Evolutionary conservation across 2,797 vertebrate species (phyloP), one percentile per base, ranked within the genome.

Genomic region (Lateolabrax maculatus): DNA sequence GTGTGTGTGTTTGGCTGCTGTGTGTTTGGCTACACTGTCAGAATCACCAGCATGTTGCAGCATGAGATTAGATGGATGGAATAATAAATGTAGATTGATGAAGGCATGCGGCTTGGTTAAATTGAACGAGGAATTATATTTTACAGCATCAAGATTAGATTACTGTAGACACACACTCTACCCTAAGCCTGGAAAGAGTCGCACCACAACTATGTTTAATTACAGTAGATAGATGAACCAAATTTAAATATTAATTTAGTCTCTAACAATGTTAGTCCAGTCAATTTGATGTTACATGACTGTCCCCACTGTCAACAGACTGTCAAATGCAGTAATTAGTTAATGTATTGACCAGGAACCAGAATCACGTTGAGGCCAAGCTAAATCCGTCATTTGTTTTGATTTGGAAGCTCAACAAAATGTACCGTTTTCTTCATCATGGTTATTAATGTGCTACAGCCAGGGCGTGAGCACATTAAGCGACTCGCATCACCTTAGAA

Each of bases 81-180:
- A 64, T 51, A 11, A 55, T 31, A 56, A 46, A 58, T 41, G 9
- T n/a, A n/a, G 51, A 79, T 63, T 44, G 63, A 39, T 60, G 70
- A 53, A 80, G 52, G 51, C 69, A 57, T 29, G 29, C 31, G 34
- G 62, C 41, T 52, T 71, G 56, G 44, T 75, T 34, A 37, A 18
- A 79, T 37, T 51, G 43, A 69, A 29, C 29, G 19, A 57, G 71
- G 41, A 71, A 70, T 61, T 34, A 61, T 58, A 60, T 72, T 79
- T 61, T 31, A 29, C 48, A 63, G 51, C 49, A 31, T 55, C 18
- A 10, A 49, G 12, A 80, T 63, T 44, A 46, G 8, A 18, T 66
- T 48, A 39, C 57, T 57, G 25, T 31, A n/a, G 49, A 75, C 34
- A 12, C 31, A 48, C 51, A 8, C 19, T 52, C 39, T 19, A 21